These are phyloP conservation scores for Pristionchus fissidentatus DNA, from an alignment of 2,888 invertebrate genomes.

Conservation along the genomic window DNA sequence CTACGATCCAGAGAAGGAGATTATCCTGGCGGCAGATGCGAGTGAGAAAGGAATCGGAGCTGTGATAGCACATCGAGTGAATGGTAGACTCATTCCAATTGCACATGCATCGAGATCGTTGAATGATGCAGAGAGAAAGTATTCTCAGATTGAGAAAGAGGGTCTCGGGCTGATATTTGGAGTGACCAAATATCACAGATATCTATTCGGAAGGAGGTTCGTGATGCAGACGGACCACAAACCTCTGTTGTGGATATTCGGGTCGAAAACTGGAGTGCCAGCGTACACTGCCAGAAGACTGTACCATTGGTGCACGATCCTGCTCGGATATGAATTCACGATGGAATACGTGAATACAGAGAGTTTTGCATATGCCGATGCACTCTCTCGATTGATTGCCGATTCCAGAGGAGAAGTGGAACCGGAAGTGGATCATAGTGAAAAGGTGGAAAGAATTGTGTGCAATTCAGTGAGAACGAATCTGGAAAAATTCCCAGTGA, in stretches of 20 bases:
- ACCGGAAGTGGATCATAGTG: constrained; percentile 49
- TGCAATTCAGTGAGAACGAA: background rate
- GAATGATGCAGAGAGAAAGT: constrained; percentile 56
- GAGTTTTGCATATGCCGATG: constrained; percentile 73
- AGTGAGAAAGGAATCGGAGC: constrained; percentile 74
- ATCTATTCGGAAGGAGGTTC: constrained; percentile 76
- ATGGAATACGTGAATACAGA: constrained; percentile 69
- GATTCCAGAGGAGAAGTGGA: background rate
- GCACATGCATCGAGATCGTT: constrained; percentile 55
- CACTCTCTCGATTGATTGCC: constrained; percentile 67
- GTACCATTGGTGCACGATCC: constrained; percentile 61
- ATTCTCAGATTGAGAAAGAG: constrained; percentile 71
- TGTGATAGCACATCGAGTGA: constrained; percentile 59
- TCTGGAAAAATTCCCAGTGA: background rate
- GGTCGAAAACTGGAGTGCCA: constrained; percentile 64
- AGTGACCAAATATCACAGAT: constrained; percentile 76
- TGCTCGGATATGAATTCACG: constrained; percentile 75
- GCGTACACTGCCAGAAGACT: constrained; percentile 69
- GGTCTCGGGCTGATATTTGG: constrained; percentile 76
- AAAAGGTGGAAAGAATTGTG: constrained; percentile 14
- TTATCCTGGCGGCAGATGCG: constrained; percentile 76
- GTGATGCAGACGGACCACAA: constrained; percentile 67
- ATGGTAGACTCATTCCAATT: constrained; percentile 64
- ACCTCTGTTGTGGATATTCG: constrained; percentile 74
- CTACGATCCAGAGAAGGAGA: background rate